Conservation (phyloP, 2,113 vertebrate genomes). For the Amphiprion percula region DNA sequence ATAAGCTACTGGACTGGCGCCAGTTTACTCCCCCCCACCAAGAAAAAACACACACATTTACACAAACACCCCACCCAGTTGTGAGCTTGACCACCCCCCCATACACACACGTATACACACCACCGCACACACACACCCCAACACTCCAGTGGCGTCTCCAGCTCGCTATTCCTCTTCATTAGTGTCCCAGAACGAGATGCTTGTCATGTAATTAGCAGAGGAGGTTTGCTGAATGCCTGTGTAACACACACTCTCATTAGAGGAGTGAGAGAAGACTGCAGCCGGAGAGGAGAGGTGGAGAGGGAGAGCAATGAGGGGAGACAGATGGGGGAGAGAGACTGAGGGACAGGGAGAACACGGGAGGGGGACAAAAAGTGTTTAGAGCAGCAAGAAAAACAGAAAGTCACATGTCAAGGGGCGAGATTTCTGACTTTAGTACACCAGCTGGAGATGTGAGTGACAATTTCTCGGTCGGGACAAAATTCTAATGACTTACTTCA, state of each 20-base stretch:
- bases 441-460: constrained; percentile 8
- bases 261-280: constrained; percentile 52
- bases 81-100: constrained; percentile 49
- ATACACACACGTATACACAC: constrained; percentile 4
- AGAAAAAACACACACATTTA: constrained; percentile 27
- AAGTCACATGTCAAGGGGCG: constrained; percentile 3
- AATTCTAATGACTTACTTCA: constrained; percentile 1
- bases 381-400: constrained; percentile 34
- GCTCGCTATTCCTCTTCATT: constrained; percentile 80
- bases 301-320: constrained; percentile 32
- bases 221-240: constrained; percentile 73
- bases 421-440: constrained; percentile 13
- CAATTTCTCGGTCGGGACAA: constrained; percentile 14
- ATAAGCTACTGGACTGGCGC: constrained; percentile 72
- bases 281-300: constrained; percentile 23
- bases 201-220: constrained; percentile 83
- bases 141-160: constrained; percentile 69
- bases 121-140: constrained; percentile 15
- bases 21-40: constrained; percentile 49
- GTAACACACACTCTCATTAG: constrained; percentile 77
- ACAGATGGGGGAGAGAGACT: constrained; percentile 13
- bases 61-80: constrained; percentile 50
- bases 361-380: constrained; percentile 3
- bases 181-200: constrained; percentile 80
- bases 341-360: neutral